Conservation (phyloP, 2,797 vertebrate genomes). For the Scyliorhinus canicula region DNA sequence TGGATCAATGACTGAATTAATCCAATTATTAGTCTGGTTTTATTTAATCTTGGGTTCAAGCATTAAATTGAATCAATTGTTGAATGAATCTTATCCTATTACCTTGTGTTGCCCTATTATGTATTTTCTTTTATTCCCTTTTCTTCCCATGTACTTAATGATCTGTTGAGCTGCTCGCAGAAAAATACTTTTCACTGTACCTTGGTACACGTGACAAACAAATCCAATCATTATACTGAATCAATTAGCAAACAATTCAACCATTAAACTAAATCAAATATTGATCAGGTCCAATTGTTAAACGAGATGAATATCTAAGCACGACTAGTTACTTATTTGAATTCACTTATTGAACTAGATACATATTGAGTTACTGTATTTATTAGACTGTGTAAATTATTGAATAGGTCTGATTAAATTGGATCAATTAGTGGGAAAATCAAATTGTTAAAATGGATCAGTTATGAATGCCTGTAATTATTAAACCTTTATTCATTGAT, state of each 20-base stretch:
- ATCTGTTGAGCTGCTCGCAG: too few relatives aligned
- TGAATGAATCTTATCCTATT: background rate
- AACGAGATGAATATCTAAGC: background rate
- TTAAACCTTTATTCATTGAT: background rate
- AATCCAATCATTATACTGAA: background rate
- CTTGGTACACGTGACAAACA: too few relatives aligned
- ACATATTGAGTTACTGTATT: background rate
- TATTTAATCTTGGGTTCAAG: background rate
- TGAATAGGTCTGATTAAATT: background rate
- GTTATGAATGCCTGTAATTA: background rate
- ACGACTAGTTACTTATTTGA: background rate
- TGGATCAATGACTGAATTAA: background rate
- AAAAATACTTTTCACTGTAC: too few relatives aligned
- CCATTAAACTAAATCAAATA: background rate
- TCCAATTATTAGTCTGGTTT: background rate
- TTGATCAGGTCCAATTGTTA: background rate
- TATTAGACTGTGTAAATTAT: background rate
- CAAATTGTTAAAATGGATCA: background rate
- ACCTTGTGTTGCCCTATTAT: too few relatives aligned
- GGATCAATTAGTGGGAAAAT: background rate
- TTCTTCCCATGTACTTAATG: too few relatives aligned
- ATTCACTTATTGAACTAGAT: background rate
- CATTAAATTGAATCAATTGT: background rate
- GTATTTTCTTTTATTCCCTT: too few relatives aligned
- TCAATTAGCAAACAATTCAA: background rate